These are phyloP conservation scores for Paralvinella palmiformis DNA, from an alignment of 1,140 invertebrate species.

Conservation along the genomic window DNA sequence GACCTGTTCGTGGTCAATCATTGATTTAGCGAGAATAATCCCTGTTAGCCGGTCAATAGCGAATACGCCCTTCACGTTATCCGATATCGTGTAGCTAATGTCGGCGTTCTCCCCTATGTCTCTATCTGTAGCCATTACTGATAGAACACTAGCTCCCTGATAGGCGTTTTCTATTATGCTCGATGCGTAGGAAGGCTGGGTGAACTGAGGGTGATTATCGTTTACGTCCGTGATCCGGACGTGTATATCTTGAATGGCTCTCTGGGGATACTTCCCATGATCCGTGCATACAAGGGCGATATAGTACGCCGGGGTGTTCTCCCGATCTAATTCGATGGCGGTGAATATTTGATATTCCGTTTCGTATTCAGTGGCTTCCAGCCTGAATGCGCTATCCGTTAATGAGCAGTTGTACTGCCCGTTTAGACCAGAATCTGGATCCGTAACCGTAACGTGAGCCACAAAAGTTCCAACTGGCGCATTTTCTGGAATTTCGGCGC, in stretches of 20 bases:
- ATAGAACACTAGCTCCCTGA: neutral
- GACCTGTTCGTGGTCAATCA: constrained; percentile 5
- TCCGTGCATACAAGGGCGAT: constrained; percentile 2
- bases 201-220: constrained; percentile 91
- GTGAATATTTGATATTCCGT: constrained; percentile 43
- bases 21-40: neutral
- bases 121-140: constrained; percentile 11
- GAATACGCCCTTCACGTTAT: neutral
- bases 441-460: constrained; percentile 15
- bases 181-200: constrained; percentile 84
- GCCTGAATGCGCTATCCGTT: neutral
- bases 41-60: constrained; percentile 7
- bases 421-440: constrained; percentile 15
- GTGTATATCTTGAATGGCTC: neutral
- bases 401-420: constrained; percentile 13
- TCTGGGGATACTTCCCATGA: neutral
- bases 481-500: constrained; percentile 67
- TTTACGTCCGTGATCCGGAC: constrained; percentile 72
- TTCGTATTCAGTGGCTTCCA: too few relatives aligned
- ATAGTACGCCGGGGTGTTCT: constrained; percentile 41
- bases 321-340: constrained; percentile 63
- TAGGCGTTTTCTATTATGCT: constrained; percentile 78
- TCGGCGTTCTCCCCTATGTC: constrained; percentile 16
- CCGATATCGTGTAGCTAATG: neutral
- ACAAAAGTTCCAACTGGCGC: constrained; percentile 14